Evolutionary conservation across 2,113 vertebrate species (phyloP).

Genomic region (Hassar affinis): DNA sequence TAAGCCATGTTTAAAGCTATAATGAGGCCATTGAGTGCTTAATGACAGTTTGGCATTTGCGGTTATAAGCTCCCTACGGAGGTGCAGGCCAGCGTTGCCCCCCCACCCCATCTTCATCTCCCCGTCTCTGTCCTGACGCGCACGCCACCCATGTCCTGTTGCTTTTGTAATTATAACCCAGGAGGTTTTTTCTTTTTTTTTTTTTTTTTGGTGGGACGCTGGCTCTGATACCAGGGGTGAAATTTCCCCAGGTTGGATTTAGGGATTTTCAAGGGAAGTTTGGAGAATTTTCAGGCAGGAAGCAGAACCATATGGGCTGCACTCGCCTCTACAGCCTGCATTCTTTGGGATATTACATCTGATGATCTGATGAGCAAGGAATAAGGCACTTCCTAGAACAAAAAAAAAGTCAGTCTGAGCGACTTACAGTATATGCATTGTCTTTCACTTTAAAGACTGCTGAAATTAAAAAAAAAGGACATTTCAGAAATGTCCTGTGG

Average conservation of each 20-base stretch:
- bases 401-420: conserved; percentile 9
- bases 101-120: conserved; percentile 10
- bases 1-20: conserved; percentile 54
- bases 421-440: background rate
- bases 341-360: conserved; percentile 55
- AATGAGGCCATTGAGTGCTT: conserved; percentile 49
- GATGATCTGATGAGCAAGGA: conserved; percentile 39
- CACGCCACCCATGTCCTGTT: conserved; percentile 42
- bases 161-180: conserved; percentile 44
- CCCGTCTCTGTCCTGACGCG: conserved; percentile 14
- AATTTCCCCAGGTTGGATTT: conserved; percentile 52
- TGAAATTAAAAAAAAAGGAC: background rate
- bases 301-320: conserved; percentile 61
- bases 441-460: background rate
- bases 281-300: conserved; percentile 73
- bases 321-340: conserved; percentile 46
- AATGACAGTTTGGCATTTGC: conserved; percentile 53
- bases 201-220: conserved; percentile 47
- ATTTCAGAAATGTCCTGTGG: background rate
- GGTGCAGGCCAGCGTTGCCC: background rate
- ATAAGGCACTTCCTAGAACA: conserved; percentile 40
- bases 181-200: background rate
- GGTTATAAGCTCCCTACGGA: conserved; percentile 36
- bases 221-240: conserved; percentile 59
- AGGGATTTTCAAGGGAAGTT: conserved; percentile 71